Evolutionary conservation across 2,113 vertebrate species (phyloP), one percentile per base, ranked within the genome.

Genomic region (Malurus alboscapulatus): DNA sequence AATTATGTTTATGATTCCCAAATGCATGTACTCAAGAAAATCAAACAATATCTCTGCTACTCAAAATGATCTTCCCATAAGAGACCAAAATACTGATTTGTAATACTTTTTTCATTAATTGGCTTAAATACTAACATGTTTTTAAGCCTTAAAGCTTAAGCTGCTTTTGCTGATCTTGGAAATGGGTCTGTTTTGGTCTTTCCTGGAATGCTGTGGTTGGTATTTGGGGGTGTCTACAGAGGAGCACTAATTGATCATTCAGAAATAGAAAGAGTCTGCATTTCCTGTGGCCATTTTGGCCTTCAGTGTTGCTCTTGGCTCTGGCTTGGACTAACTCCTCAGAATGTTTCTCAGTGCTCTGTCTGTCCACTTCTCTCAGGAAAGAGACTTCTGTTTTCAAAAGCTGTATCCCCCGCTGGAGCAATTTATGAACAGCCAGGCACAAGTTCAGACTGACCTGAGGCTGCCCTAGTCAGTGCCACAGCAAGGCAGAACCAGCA

Each of bases 1-100:
- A 97, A 96, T 97, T 44, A 94, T 94, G 91, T 97, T 96, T 96
- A 96, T 85, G 83, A 94, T 96, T 96, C 80, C 87, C 89, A 96
- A 97, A 96, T 89, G 94, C 90, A 69, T 91, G 78, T 79, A 84
- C 85, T 92, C 76, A 90, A 94, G 95, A 95, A 96, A 93, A 95
- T 73, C 91, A 95, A 95, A 96, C 94, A 96, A 90, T 94, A 83
- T 89, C 62, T 91, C 84, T 78, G 54, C 77, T 95, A 69, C 48
- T 95, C 61, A 84, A 90, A 87, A 94, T 71, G 27, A 80, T 92
- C 87, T 84, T 85, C 80, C 40, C 71, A 53, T 68, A 71, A 81
- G 81, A 93, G 72, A 85, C 57, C 84, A 96, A 96, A 96, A 96
- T 94, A 94, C 57, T 95, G 72, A 93, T 94, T 90, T 92, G 59